Base-by-base conservation (phyloP, 2,797 vertebrate species). In the Brachyalestes nurse region DNA sequence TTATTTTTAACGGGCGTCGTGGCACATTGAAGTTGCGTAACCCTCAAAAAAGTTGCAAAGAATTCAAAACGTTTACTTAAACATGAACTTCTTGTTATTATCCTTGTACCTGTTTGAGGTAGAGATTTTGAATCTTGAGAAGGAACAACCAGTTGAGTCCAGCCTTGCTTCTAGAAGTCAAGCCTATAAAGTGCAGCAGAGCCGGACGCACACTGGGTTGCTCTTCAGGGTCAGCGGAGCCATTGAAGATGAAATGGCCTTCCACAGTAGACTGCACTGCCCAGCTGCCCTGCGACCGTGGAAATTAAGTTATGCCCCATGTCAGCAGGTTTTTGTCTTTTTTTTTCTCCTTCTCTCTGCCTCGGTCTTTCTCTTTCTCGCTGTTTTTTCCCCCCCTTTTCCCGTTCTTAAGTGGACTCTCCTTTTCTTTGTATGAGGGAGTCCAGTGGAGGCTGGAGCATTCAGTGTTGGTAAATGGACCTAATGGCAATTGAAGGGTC, bases 271-370 rank as follows among this genome's bases (percentile, higher is more conserved):
- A 98, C 98, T 97, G 97, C 96, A 96, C 95, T 93, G 96, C 95
- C 97, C 97, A 99, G 97, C 97, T 98, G 97, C 98, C 97, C 96
- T 96, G 89, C 95, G 94, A 99, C 97, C 97, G 97, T 99, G 97
- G 96, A 99, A 99, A 99, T 99, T 98, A 99, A 99, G 97, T 98
- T 99, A 98, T 98, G 97, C 96, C 97, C 97, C 96, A 94, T 98
- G 97, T 99, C 97, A 99, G 97, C 97, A 96, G 96, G 95, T 95
- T 95, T 83, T 94, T 94, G 92, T 94, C 89, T 93, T 92, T 91
- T 92, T 90, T 93, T 91, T 90, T 90, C 89, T 92, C 90, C 91
- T 92, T 92, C 88, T 85, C 77, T 81, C 84, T 42, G 64, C 62
- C 72, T 84, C 91, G 83, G 86, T 86, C 91, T 93, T 90, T 85